Evolutionary conservation across 2,113 vertebrate species (phyloP).

Genomic region (Opisthocomus hoazin): DNA sequence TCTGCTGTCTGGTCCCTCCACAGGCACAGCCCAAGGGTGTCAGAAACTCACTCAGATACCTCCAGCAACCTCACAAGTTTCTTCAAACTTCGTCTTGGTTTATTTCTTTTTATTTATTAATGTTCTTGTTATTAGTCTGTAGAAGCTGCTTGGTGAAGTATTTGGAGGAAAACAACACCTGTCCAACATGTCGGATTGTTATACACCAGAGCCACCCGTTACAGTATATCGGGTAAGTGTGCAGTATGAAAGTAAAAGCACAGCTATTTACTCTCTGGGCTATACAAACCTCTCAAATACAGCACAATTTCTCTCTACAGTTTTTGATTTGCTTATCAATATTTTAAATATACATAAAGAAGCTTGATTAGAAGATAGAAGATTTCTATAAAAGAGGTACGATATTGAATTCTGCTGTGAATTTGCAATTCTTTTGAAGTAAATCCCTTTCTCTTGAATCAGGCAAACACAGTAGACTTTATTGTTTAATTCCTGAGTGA

Average conservation of each 20-base stretch:
- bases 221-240: constrained; percentile 92
- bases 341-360: neutral
- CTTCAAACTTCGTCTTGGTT: neutral
- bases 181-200: constrained; percentile 93
- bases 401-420: neutral
- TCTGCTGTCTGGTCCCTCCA: neutral
- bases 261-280: neutral
- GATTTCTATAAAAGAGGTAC: neutral
- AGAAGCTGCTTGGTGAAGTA: constrained; percentile 97
- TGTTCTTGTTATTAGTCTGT: constrained; percentile 77
- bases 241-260: neutral
- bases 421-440: neutral
- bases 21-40: neutral
- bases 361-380: neutral
- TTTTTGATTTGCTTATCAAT: neutral
- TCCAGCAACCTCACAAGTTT: neutral
- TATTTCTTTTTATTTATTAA: neutral
- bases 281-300: neutral
- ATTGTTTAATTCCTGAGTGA: neutral
- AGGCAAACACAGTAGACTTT: neutral
- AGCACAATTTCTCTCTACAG: neutral
- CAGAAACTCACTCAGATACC: neutral
- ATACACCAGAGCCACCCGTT: constrained; percentile 97
- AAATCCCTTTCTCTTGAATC: neutral
- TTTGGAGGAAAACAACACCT: constrained; percentile 96